Percentiles rank a stretch among this genome's conserved stretches.
phyloP scores from a whole-genome alignment of 2,797 vertebrate species.

The Perodicticus potto region DNA sequence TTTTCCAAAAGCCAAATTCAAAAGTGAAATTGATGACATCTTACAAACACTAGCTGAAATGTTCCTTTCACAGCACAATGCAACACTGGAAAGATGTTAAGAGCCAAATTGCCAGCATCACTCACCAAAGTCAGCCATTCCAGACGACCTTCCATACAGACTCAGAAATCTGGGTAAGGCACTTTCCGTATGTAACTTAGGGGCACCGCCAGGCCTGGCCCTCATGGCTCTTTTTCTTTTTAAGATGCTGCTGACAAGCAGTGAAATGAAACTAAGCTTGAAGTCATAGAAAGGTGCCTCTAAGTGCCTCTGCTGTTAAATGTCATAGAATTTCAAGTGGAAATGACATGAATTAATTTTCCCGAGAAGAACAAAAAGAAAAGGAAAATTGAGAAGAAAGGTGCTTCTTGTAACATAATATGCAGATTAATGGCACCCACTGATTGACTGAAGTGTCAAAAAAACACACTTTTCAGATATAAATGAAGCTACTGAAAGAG shows the following conservation, averaged over 20 bases:
- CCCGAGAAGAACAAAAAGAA: conserved; percentile 74
- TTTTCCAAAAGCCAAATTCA: conserved; percentile 54
- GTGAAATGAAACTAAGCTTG: conserved; percentile 50
- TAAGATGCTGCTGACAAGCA: conserved; percentile 39
- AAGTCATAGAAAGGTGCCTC: conserved; percentile 59
- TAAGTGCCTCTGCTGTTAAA: conserved; percentile 67
- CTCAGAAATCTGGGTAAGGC: neutral
- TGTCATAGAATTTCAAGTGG: conserved; percentile 75
- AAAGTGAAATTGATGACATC: conserved; percentile 61
- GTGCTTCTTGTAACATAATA: conserved; percentile 63
- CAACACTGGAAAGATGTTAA: neutral
- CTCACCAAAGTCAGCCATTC: neutral
- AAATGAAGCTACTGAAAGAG: conserved; percentile 53
- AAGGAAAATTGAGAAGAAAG: conserved; percentile 69
- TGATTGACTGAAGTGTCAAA: conserved; percentile 73
- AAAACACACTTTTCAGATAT: conserved; percentile 51
- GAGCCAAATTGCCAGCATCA: neutral
- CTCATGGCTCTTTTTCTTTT: neutral
- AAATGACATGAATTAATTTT: conserved; percentile 83
- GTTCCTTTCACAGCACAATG: conserved; percentile 34
- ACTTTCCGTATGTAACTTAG: neutral
- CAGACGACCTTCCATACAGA: neutral
- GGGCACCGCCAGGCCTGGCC: neutral
- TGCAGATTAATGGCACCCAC: conserved; percentile 61
- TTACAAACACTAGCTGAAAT: conserved; percentile 48